These are phyloP conservation scores for Eumaeus atala DNA, from an alignment of 1,140 invertebrate genomes.

Conservation along the genomic window DNA sequence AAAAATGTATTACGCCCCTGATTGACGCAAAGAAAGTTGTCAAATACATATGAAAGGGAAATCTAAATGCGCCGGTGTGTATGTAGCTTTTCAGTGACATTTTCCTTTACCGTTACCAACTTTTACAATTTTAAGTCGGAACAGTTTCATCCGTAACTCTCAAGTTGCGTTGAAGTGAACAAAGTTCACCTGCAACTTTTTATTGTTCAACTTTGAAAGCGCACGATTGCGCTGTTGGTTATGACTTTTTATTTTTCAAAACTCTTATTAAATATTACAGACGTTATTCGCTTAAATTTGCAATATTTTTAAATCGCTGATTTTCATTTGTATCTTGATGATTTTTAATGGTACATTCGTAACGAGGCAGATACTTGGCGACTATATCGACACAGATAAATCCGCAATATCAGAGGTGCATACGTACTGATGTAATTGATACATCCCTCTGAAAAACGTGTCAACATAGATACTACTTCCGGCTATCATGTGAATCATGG, in stretches of 20 bases:
- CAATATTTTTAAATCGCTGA: constrained; percentile 2
- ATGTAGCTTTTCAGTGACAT: constrained; percentile 15
- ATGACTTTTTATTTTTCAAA: constrained; percentile 18
- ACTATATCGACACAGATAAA: no score
- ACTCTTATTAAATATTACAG: constrained; percentile 6
- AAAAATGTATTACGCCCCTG: constrained; percentile 2
- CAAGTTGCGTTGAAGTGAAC: constrained; percentile 25
- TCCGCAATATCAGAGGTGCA: no score
- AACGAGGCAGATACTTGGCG: no score
- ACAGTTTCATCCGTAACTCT: constrained; percentile 26
- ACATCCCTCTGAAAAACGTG: no score
- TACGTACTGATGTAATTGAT: no score
- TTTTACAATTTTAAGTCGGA: constrained; percentile 34
- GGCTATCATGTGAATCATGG: no score
- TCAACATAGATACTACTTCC: no score
- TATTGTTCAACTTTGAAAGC: constrained; percentile 33
- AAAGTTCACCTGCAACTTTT: constrained; percentile 31
- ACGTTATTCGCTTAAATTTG: not conserved
- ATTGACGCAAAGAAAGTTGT: constrained; percentile 16
- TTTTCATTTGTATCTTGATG: constrained; percentile 7
- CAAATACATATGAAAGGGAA: constrained; percentile 18
- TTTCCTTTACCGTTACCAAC: constrained; percentile 24
- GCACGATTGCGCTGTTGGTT: constrained; percentile 22
- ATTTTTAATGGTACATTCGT: not conserved
- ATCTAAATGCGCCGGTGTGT: constrained; percentile 13